Percentiles rank a stretch among this genome's conserved stretches.
Evolutionary conservation across 2,888 invertebrate species (phyloP).

Genomic region (Archips crataeganus): DNA sequence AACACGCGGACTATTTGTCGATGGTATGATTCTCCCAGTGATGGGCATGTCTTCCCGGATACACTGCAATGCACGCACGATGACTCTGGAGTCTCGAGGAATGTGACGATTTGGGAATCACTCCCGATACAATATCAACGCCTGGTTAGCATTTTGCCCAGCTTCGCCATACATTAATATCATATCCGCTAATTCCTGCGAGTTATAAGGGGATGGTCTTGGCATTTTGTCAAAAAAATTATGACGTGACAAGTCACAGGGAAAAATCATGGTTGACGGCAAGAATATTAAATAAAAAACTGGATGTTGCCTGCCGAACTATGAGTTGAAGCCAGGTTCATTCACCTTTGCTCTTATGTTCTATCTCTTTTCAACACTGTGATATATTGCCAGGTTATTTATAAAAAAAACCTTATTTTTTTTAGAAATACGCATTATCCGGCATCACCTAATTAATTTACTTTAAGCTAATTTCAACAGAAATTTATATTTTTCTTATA

Average conservation of each 20-base stretch:
- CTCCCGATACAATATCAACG: conserved; percentile 13
- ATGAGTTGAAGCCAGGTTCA: no score
- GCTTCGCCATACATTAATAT: conserved; percentile 21
- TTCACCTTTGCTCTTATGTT: no score
- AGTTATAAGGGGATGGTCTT: background rate
- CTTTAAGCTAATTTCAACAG: no score
- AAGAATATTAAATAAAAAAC: no score
- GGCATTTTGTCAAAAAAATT: background rate
- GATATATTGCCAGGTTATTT: no score
- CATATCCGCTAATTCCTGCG: conserved; percentile 13
- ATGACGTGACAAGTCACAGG: background rate
- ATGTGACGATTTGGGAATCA: conserved; percentile 20
- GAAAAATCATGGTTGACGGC: background rate
- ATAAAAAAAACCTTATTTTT: no score
- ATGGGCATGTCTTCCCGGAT: conserved; percentile 19
- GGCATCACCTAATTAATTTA: no score
- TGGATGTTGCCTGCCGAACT: no score
- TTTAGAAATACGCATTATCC: no score
- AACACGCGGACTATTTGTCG: conserved; percentile 4
- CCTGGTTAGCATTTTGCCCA: conserved; percentile 5
- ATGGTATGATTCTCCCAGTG: conserved; percentile 4
- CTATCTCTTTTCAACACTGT: no score
- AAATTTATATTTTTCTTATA: no score
- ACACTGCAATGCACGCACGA: conserved; percentile 3
- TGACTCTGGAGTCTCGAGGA: conserved; percentile 17